Percentiles rank a stretch among this genome's conserved stretches.
Evolutionary conservation across 1,140 invertebrate genomes (phyloP).

Genomic region (Drosophila neocordata): DNA sequence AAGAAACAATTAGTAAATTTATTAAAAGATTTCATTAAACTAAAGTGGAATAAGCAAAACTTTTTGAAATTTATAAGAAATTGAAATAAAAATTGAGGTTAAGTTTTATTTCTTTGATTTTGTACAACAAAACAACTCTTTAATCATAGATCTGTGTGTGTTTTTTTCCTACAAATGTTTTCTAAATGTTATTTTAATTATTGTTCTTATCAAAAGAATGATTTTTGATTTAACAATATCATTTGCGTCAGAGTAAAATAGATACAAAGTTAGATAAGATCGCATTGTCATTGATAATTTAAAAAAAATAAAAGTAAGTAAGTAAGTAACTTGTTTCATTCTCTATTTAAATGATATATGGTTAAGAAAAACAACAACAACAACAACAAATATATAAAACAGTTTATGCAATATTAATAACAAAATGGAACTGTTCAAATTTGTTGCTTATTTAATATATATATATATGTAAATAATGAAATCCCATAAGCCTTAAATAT

Average conservation of each 20-base stretch:
- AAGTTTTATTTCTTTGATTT: no score
- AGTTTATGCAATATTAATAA: background rate
- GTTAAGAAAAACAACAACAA: no score
- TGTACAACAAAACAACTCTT: background rate
- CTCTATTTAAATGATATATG: no score
- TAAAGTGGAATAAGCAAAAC: no score
- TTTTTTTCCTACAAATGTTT: background rate
- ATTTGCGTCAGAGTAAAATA: background rate
- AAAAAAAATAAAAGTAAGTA: no score
- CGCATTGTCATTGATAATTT: no score
- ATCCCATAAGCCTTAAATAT: background rate
- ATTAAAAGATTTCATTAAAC: background rate
- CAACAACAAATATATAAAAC: no score
- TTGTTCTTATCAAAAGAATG: background rate
- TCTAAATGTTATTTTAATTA: no score
- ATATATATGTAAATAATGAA: background rate
- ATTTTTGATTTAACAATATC: background rate
- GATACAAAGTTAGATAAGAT: background rate
- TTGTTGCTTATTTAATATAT: background rate
- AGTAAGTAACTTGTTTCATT: no score
- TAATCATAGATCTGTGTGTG: background rate
- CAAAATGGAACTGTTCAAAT: background rate
- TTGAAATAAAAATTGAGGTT: no score
- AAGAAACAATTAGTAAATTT: no score
- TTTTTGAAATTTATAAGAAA: no score